Evolutionary conservation across 2,888 invertebrate species (phyloP).

Genomic region (Fissipunctia ypsillon): DNA sequence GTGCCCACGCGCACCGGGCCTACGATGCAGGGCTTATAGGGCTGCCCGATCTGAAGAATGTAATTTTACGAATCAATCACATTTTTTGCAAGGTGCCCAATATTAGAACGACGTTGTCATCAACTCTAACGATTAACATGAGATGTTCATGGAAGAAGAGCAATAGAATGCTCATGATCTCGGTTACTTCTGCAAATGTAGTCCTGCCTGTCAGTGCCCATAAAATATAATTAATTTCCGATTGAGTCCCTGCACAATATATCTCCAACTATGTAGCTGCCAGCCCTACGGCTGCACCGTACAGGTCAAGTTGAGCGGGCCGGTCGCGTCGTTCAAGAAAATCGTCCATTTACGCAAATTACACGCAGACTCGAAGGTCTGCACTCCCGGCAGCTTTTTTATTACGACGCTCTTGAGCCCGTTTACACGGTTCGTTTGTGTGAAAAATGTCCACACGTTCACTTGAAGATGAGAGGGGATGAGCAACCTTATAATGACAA

Average conservation of each 20-base stretch:
- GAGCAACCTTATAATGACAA: constrained; percentile 11
- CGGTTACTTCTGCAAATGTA: neutral
- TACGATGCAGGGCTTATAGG: constrained; percentile 42
- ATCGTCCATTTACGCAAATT: constrained; percentile 78
- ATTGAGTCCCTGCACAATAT: neutral
- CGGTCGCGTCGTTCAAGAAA: constrained; percentile 66
- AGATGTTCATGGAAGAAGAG: neutral
- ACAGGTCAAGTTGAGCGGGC: constrained; percentile 83
- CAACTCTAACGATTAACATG: neutral
- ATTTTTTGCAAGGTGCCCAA: neutral
- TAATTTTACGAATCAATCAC: neutral
- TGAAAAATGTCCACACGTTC: constrained; percentile 46
- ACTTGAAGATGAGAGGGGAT: constrained; percentile 20
- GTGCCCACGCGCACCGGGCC: constrained; percentile 56
- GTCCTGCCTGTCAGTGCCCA: neutral
- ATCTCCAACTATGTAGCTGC: constrained; percentile 4
- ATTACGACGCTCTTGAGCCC: constrained; percentile 60
- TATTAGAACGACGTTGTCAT: neutral
- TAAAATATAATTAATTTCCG: neutral
- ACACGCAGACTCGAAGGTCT: constrained; percentile 63
- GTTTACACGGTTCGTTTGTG: constrained; percentile 55
- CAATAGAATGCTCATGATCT: neutral
- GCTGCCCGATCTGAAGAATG: constrained; percentile 19
- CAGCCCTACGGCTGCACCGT: constrained; percentile 74
- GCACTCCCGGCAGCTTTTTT: constrained; percentile 53